Percentiles rank a stretch among this genome's conserved stretches.
These are phyloP conservation scores for Xestia c-nigrum DNA, from an alignment of 2,888 invertebrate genomes.

Conservation along the genomic window DNA sequence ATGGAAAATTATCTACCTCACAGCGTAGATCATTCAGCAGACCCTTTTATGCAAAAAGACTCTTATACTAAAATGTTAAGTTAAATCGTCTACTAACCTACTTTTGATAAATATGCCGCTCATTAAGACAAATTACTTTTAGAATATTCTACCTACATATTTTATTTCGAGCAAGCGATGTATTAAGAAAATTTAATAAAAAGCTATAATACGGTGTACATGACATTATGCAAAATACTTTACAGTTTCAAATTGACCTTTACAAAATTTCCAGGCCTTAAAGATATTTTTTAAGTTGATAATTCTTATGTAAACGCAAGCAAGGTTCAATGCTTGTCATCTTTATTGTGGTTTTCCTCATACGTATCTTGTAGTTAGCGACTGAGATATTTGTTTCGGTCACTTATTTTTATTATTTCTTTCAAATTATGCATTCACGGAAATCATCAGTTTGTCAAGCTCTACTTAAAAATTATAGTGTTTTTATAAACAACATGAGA, in stretches of 20 bases:
- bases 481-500: background rate
- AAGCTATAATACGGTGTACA: no score
- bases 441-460: background rate
- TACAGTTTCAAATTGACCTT: background rate
- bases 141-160: background rate
- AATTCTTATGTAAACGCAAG: slow-evolving; percentile 30
- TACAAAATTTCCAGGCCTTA: slow-evolving; percentile 12
- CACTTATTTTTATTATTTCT: slow-evolving; percentile 7
- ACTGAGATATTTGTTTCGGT: background rate
- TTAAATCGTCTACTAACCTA: background rate
- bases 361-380: background rate
- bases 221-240: background rate
- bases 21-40: background rate
- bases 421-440: slow-evolving; percentile 9
- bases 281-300: slow-evolving; percentile 16
- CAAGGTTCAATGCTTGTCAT: slow-evolving; percentile 21
- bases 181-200: no score
- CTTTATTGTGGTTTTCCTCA: slow-evolving; percentile 35
- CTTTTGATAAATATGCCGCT: background rate
- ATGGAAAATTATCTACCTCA: background rate
- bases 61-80: background rate
- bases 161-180: background rate
- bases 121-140: background rate
- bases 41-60: background rate
- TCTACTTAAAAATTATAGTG: slow-evolving; percentile 10